A percentile compares a stretch with the other conserved stretches of the same genome.
Conservation (phyloP, 2,888 invertebrate species). For the Adelognathus sp. region DNA sequence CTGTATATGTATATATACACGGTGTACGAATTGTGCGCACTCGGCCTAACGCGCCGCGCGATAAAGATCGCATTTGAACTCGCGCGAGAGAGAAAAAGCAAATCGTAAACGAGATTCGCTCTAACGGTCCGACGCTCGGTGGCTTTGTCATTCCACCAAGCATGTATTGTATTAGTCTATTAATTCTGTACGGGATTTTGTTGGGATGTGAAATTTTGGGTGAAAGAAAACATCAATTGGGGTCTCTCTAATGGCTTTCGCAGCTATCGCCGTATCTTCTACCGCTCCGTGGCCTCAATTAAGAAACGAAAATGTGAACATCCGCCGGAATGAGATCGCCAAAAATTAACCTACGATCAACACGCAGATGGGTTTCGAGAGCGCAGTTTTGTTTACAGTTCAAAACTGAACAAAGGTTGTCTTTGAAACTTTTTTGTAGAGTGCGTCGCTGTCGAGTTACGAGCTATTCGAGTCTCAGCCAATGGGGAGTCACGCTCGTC, state of each 20-base stretch:
- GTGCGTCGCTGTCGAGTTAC: background rate
- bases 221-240: background rate
- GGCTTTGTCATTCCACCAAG: conserved; percentile 13
- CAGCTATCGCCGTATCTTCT: background rate
- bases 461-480: no score
- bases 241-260: background rate
- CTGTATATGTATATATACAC: background rate
- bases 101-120: conserved; percentile 24
- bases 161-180: background rate
- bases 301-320: background rate
- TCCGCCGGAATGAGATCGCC: no score
- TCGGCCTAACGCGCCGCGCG: background rate
- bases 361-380: no score
- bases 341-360: no score
- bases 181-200: background rate
- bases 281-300: background rate
- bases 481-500: background rate
- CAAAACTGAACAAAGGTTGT: no score
- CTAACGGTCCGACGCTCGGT: conserved; percentile 4
- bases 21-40: background rate
- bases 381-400: no score
- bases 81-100: no score
- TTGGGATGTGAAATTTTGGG: background rate
- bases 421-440: no score
- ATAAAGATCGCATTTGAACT: conserved; percentile 24